Evolutionary conservation across 2,888 invertebrate species (phyloP), one percentile per base, ranked within the genome.

Genomic region (Epinotia nisella): DNA sequence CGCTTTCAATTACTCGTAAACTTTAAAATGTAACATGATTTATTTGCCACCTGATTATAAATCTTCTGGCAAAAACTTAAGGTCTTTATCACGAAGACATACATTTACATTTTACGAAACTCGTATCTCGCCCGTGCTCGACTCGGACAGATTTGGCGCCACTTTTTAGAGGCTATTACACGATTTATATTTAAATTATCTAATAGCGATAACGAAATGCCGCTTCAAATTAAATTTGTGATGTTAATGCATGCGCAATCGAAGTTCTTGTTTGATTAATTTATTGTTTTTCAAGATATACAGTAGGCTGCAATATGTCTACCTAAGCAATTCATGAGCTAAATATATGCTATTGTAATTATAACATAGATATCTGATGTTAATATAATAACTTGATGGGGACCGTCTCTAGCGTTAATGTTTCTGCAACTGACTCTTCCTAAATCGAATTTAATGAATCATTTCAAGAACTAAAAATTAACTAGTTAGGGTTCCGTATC

Each of bases 1-100:
- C 77, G 79, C 77, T 78, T 78, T 79, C 78, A 77, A 78, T 78
- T 80, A 78, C 75, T 71, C 68, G 55, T 66, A 66, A 66, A 41
- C 66, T 66, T 66, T 66, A 56, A 66, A 56, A 66, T 56, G 41
- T 66, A 66, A 24, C 55, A 66, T 66, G 55, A 55, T 24, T 21
- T 11, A 10, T 11, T 56, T 56, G 55, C 55, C 19, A 65, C 15
- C 9, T 41, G 39, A 66, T 17, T 55, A 15, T n/a, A 56, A 56
- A n/a, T 41, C 55, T 66, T 56, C n/a, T 41, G 1, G 4, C 19
- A 41, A 2, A 0, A 15, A 21, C 21, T 56, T 41, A 66, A 56
- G n/a, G 55, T 24, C 21, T 19, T 21, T n/a, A 56, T 66, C 39
- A 21, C n/a, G n/a, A 41, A 24, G n/a, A 15, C 29, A 3, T 21